Conservation (phyloP, 2,888 invertebrate genomes). For the Axea sp. region DNA sequence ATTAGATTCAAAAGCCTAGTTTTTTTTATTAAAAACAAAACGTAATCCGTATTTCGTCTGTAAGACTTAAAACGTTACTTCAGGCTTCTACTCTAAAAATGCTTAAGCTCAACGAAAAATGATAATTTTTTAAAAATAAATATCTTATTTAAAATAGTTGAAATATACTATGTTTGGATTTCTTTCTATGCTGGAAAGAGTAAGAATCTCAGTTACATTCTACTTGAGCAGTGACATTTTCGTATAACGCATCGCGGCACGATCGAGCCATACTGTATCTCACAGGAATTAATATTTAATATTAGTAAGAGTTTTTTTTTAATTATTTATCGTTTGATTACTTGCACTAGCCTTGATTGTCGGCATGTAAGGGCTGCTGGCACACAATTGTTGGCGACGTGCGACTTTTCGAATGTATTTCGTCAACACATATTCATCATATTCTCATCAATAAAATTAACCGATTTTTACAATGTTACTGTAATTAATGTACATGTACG, state of each 20-base stretch:
- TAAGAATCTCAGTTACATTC: constrained; percentile 30
- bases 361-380: constrained; percentile 78
- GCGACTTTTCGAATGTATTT: constrained; percentile 65
- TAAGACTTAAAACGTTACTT: too few species aligned
- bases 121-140: too few species aligned
- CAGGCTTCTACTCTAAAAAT: too few species aligned
- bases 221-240: constrained; percentile 59
- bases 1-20: background rate
- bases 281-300: constrained; percentile 61
- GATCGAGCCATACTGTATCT: constrained; percentile 60
- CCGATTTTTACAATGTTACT: too few species aligned
- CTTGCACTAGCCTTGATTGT: constrained; percentile 80
- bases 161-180: too few species aligned
- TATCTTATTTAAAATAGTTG: too few species aligned
- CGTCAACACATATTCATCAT: constrained; percentile 44
- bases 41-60: too few species aligned
- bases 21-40: constrained; percentile 2
- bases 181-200: background rate
- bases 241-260: constrained; percentile 58
- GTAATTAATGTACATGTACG: too few species aligned
- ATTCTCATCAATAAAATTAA: constrained; percentile 32
- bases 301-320: constrained; percentile 59
- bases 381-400: constrained; percentile 72
- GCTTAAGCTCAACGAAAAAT: too few species aligned
- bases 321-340: constrained; percentile 78